These are phyloP conservation scores for Sorex fumeus DNA, from an alignment of 2,113 vertebrate genomes.

Conservation along the genomic window DNA sequence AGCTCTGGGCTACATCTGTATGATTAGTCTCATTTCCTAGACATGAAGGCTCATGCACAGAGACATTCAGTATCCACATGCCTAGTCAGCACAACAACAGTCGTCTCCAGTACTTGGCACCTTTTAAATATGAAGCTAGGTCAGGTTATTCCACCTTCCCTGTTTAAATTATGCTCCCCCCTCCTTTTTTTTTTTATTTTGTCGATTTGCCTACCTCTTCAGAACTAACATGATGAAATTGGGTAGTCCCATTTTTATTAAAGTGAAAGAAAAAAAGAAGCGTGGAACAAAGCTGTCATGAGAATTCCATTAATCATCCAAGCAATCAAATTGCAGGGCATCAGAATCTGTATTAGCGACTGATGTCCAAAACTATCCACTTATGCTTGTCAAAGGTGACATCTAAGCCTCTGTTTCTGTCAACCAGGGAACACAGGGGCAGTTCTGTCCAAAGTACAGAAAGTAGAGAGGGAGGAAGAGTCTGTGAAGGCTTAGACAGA, in stretches of 20 bases:
- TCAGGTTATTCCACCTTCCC: not conserved
- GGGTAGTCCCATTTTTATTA: constrained; percentile 80
- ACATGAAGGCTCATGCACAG: constrained; percentile 35
- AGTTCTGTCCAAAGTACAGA: not conserved
- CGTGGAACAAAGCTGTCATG: constrained; percentile 56
- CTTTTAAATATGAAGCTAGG: constrained; percentile 11
- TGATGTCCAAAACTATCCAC: constrained; percentile 62
- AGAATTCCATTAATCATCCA: constrained; percentile 78
- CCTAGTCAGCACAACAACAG: not conserved
- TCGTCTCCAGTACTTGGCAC: not conserved
- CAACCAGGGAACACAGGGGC: not conserved
- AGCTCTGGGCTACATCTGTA: constrained; percentile 66
- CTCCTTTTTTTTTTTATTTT: not conserved
- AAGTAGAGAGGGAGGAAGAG: not conserved
- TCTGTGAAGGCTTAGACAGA: not conserved
- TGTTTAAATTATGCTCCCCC: not conserved
- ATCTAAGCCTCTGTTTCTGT: constrained; percentile 4
- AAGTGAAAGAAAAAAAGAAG: constrained; percentile 66
- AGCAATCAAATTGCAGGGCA: constrained; percentile 47
- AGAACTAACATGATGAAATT: constrained; percentile 63
- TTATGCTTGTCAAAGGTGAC: constrained; percentile 40
- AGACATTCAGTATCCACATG: not conserved
- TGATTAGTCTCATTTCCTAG: constrained; percentile 70
- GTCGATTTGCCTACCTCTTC: constrained; percentile 62
- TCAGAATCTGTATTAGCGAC: constrained; percentile 56